A percentile compares a stretch with the other conserved stretches of the same genome.
Evolutionary conservation across 2,797 vertebrate genomes (phyloP).

Genomic region (Acridotheres tristis): DNA sequence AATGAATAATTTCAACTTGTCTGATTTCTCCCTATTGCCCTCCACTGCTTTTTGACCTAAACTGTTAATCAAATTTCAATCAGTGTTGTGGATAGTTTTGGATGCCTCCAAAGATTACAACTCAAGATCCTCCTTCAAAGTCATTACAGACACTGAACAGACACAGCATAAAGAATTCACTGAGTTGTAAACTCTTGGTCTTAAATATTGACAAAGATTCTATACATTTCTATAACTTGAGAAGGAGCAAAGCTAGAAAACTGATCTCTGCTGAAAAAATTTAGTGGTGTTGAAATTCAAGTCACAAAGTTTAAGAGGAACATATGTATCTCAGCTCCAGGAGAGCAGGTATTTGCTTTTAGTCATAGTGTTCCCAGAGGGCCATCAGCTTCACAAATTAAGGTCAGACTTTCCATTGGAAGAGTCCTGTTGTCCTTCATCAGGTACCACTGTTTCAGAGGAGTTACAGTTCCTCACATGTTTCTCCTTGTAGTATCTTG

Average conservation of each 20-base stretch:
- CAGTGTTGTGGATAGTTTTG: not conserved
- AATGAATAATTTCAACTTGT: not conserved
- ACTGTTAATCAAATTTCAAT: not conserved
- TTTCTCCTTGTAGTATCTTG: not conserved
- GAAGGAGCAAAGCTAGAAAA: not conserved
- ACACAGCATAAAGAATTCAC: not conserved
- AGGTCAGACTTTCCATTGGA: not conserved
- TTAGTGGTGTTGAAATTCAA: not conserved
- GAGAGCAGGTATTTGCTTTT: not conserved
- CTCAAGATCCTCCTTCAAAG: not conserved
- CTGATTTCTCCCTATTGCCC: not conserved
- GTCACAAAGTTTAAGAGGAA: not conserved
- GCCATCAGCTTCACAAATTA: not conserved
- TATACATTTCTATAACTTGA: not conserved
- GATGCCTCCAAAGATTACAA: not conserved
- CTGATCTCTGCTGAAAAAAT: not conserved
- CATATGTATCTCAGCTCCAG: not conserved
- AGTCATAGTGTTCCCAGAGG: not conserved
- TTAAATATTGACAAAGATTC: not conserved
- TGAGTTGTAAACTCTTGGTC: not conserved
- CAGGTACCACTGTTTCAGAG: not conserved
- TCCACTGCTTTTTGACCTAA: not conserved
- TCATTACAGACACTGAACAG: not conserved
- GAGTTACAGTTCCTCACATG: not conserved
- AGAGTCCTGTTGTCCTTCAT: not conserved